A percentile compares a stretch with the other conserved stretches of the same genome.
These are phyloP conservation scores for Habropoda laboriosa DNA, from an alignment of 1,140 invertebrate genomes.

Conservation along the genomic window DNA sequence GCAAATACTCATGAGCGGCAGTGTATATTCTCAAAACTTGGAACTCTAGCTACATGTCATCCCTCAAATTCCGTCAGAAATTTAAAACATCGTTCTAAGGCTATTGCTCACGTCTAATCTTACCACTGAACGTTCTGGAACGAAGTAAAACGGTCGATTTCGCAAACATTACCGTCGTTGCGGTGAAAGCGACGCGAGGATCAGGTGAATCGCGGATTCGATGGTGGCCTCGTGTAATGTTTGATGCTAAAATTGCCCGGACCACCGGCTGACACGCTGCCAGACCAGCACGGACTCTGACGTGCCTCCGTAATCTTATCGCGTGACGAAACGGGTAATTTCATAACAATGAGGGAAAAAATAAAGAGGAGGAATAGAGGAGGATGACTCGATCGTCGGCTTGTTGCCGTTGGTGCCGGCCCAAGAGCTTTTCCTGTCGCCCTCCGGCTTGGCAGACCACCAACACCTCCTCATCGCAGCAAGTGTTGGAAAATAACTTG, in stretches of 20 bases:
- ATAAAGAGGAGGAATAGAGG: conserved; percentile 15
- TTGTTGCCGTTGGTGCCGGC: conserved; percentile 56
- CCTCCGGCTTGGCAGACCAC: conserved; percentile 50
- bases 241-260: conserved; percentile 52
- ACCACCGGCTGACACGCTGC: conserved; percentile 20
- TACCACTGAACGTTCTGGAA: conserved; percentile 45
- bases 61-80: too few species aligned
- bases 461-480: conserved; percentile 48
- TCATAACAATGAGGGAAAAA: conserved; percentile 64
- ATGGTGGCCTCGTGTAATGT: conserved; percentile 33
- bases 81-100: not conserved
- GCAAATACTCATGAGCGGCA: too few species aligned
- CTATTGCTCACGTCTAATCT: conserved; percentile 51
- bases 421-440: conserved; percentile 61
- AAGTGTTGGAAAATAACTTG: conserved; percentile 48
- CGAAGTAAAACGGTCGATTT: conserved; percentile 11
- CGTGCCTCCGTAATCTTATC: conserved; percentile 50
- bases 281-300: conserved; percentile 27
- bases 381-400: conserved; percentile 16
- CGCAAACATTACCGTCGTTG: not conserved
- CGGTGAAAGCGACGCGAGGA: not conserved
- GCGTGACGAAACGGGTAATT: conserved; percentile 56
- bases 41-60: too few species aligned
- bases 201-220: not conserved
- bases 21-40: too few species aligned